Conservation (phyloP, 30 jellyfish, hydroid and myxozoan species). For the Aurelia sp. region DNA sequence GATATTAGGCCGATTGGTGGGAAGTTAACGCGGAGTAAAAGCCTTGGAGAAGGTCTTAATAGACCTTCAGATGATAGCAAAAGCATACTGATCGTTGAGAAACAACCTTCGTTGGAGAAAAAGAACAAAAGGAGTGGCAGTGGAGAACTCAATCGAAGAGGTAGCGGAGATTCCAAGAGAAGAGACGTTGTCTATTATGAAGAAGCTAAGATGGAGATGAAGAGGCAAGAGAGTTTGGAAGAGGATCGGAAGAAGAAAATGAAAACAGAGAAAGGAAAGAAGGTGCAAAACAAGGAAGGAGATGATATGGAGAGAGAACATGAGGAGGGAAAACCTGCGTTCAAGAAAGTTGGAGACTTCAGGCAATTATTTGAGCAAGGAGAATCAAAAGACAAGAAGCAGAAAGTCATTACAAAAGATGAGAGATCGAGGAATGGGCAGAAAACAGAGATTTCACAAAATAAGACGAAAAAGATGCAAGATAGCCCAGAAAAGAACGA, state of each 20-base stretch:
- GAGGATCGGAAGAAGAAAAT: neutral
- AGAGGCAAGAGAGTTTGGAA: slow-evolving; percentile 5
- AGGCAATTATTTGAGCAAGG: slow-evolving; percentile 39
- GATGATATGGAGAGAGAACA: neutral
- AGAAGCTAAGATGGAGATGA: slow-evolving; percentile 29
- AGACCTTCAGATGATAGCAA: slow-evolving; percentile 25
- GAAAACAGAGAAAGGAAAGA: neutral
- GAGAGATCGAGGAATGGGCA: neutral
- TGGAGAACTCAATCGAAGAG: neutral
- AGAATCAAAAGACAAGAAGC: neutral
- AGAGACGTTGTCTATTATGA: slow-evolving; percentile 36
- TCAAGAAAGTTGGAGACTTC: slow-evolving; percentile 39
- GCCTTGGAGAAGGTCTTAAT: slow-evolving; percentile 47
- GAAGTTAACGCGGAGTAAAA: slow-evolving; percentile 16
- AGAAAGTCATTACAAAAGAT: neutral
- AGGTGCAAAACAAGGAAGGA: neutral
- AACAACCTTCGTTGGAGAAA: slow-evolving; percentile 52
- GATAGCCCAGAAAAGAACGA: neutral
- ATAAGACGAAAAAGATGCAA: neutral
- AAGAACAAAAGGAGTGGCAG: neutral
- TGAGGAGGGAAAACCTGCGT: slow-evolving; percentile 13
- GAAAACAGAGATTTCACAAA: neutral
- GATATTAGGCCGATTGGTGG: slow-evolving; percentile 14
- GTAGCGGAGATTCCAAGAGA: neutral
- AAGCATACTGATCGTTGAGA: slow-evolving; percentile 24